phyloP scores from a whole-genome alignment of 2,888 invertebrate species.

The Lepidocyrtinus sp. region DNA sequence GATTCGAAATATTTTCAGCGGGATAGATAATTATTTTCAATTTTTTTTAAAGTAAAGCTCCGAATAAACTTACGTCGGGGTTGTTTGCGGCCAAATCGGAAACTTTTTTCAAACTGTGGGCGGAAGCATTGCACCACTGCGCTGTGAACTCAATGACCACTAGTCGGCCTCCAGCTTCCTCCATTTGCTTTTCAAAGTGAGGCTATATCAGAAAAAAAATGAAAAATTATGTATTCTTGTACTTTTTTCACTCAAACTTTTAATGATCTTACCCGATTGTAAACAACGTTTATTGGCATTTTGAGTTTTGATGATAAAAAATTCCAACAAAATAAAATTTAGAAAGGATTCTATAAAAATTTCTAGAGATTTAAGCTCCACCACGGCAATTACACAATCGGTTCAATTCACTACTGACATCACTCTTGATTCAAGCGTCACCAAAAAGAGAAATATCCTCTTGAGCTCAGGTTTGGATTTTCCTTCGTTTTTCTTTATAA shows the following conservation, averaged over 20 bases:
- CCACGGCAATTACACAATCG: conserved; percentile 23
- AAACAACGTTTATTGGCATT: conserved; percentile 56
- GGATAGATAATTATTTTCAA: neutral
- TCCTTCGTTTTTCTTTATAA: conserved; percentile 35
- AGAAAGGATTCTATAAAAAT: neutral
- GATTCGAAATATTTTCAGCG: neutral
- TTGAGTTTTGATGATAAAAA: conserved; percentile 2
- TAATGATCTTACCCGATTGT: conserved; percentile 45
- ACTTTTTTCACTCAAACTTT: neutral
- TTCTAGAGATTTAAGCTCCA: neutral
- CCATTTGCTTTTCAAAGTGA: conserved; percentile 57
- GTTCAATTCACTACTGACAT: conserved; percentile 46
- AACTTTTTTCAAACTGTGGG: conserved; percentile 48
- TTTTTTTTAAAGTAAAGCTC: neutral
- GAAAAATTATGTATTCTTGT: neutral
- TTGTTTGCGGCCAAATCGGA: conserved; percentile 53
- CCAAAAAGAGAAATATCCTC: neutral
- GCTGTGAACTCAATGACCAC: conserved; percentile 60
- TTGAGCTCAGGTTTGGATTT: neutral
- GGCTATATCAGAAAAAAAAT: conserved; percentile 22
- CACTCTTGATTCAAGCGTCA: conserved; percentile 17
- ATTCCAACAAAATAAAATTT: neutral
- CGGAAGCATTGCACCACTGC: conserved; percentile 59
- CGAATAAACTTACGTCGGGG: conserved; percentile 38
- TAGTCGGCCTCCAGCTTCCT: conserved; percentile 48